Evolutionary conservation across 1,140 invertebrate genomes (phyloP), one percentile per base, ranked within the genome.

Genomic region (Palaemon carinicauda): DNA sequence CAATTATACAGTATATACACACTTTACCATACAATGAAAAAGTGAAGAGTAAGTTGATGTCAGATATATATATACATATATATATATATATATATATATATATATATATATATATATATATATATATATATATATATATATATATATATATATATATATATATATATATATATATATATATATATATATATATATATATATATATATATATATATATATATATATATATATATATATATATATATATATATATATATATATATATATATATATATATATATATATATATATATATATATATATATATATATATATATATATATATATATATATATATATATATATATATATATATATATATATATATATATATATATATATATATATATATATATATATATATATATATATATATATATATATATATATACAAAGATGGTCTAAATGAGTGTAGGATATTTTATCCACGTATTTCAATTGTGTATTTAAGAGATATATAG

Each of bases 111-210:
- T 27, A 69, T n/a, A n/a, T 27, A 69, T 12, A n/a, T 21, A 69
- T 69, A 17, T 56, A 82, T 27, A 71, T 31, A 82, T 4, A 82
- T 21, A 73, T 4, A 82, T 21, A 82, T 4, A 82, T 21, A 71
- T n/a, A 82, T 17, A 73, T 1, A 81, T 2, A 81, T 17, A 82
- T 17, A 82, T n/a, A 82, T 17, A 82, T n/a, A 82, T 17, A 82
- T 50, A 82, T 17, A 82, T 31, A 73, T 21, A 73, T 14, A 81
- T 19, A 65, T 31, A 60, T 19, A 60, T n/a, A 29, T 24, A 73
- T 21, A 73, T 24, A 74, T 15, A 21, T 27, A 82, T 21, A 74
- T 21, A 71, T 15, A 81, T 21, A 10, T 41, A 14, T 27, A 21
- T 54, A 3, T 53, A 19, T 5, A 14, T 41, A 12, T 54, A 21